These are phyloP conservation scores for Mesoclemmys tuberculata DNA, from an alignment of 2,113 vertebrate species.

Conservation along the genomic window DNA sequence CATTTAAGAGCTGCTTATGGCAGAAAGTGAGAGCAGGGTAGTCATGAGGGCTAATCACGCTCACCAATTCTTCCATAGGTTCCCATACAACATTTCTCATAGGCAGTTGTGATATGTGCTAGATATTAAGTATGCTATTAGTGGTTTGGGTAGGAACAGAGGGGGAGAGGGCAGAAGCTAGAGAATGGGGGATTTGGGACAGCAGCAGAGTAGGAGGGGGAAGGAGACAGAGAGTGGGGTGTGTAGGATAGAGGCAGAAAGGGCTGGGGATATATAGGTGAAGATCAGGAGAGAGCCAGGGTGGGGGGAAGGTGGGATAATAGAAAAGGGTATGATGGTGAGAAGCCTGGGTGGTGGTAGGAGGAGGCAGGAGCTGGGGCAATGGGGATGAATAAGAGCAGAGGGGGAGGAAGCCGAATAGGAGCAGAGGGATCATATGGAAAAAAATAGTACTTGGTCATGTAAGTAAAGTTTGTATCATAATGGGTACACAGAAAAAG, in stretches of 20 bases:
- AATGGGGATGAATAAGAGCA: neutral
- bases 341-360: neutral
- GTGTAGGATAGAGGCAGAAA: neutral
- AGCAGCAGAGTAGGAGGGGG: neutral
- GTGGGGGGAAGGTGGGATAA: neutral
- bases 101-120: neutral
- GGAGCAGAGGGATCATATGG: neutral
- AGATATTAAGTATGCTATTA: neutral
- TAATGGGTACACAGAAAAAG: fast-evolving
- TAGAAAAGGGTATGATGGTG: neutral
- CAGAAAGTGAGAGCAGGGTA: neutral
- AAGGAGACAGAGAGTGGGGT: neutral
- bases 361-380: neutral
- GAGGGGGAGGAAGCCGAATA: neutral
- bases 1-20: neutral
- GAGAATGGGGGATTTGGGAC: neutral
- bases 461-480: neutral
- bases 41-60: neutral
- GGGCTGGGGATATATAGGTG: neutral
- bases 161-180: neutral
- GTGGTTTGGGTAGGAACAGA: neutral
- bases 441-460: neutral
- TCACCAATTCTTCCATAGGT: neutral
- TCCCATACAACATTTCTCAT: neutral
- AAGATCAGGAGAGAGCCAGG: neutral